Evolutionary conservation across 1,140 invertebrate species (phyloP).

Genomic region (Harpegnathos saltator): DNA sequence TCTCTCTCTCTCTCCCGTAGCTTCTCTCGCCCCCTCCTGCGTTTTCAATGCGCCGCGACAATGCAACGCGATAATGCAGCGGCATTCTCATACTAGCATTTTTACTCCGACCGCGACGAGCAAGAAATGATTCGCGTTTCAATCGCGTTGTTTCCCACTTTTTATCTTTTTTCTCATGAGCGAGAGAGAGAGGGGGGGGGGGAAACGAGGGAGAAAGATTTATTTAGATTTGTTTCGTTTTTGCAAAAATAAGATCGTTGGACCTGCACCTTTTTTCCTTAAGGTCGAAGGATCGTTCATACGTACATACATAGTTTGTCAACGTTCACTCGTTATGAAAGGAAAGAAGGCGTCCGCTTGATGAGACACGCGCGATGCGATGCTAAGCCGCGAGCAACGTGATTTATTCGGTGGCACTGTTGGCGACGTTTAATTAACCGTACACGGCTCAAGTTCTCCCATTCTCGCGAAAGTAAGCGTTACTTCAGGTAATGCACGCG

Average conservation of each 20-base stretch:
- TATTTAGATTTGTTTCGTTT: too few relatives aligned
- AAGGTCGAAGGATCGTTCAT: too few relatives aligned
- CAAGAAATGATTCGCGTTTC: background rate
- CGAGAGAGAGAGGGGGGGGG: too few relatives aligned
- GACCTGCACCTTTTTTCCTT: too few relatives aligned
- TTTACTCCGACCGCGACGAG: background rate
- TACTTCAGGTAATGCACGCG: constrained; percentile 43
- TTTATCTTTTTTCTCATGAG: background rate
- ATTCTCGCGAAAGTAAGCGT: constrained; percentile 52
- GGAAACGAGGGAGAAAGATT: too few relatives aligned
- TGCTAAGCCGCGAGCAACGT: constrained; percentile 1
- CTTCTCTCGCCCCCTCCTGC: too few relatives aligned
- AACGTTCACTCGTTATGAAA: background rate
- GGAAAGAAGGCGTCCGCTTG: background rate
- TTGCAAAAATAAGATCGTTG: too few relatives aligned
- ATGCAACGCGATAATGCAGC: background rate
- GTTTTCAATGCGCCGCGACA: constrained; percentile 26
- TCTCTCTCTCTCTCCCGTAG: background rate
- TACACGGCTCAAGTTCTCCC: constrained; percentile 58
- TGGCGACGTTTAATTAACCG: constrained; percentile 61
- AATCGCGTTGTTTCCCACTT: background rate
- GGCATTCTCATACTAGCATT: background rate
- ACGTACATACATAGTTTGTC: too few relatives aligned
- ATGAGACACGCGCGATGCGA: background rate
- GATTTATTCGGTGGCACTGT: constrained; percentile 47